Evolutionary conservation across 2,797 vertebrate species (phyloP).

Genomic region (Spheniscus humboldti): DNA sequence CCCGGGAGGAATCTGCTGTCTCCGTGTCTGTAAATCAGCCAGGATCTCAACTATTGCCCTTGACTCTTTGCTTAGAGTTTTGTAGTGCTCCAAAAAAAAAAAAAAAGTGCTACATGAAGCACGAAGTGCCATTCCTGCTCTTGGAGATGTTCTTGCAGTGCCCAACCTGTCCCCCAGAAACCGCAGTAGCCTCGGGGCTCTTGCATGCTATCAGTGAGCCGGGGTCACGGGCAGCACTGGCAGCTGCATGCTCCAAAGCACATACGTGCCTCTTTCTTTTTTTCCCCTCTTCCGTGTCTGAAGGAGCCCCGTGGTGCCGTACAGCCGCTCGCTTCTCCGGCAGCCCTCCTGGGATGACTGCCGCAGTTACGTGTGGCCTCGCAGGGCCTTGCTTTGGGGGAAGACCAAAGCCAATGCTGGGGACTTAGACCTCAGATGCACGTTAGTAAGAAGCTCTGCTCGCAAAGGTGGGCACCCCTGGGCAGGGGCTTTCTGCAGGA

Average conservation of each 20-base stretch:
- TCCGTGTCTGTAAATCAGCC: neutral
- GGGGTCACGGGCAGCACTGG: neutral
- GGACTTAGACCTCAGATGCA: neutral
- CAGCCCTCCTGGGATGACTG: neutral
- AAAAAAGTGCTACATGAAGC: neutral
- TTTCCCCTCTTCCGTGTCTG: neutral
- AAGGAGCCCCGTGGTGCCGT: rapidly evolving
- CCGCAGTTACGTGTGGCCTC: rapidly evolving
- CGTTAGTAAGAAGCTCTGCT: neutral
- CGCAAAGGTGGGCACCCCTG: neutral
- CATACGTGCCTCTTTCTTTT: rapidly evolving
- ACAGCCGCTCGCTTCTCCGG: neutral
- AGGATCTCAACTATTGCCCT: neutral
- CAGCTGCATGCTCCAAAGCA: neutral
- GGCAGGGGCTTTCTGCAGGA: neutral
- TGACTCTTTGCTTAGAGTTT: neutral
- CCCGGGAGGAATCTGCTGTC: neutral
- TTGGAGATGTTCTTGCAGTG: neutral
- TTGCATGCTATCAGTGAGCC: rapidly evolving
- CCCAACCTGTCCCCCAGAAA: neutral
- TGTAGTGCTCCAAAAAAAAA: neutral
- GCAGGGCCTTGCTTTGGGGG: neutral
- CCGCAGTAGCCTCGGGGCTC: rapidly evolving
- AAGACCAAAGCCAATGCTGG: neutral
- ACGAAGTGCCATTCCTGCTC: neutral